Evolutionary conservation across 2,797 vertebrate species (phyloP).

Genomic region (Urophycis tenuis): DNA sequence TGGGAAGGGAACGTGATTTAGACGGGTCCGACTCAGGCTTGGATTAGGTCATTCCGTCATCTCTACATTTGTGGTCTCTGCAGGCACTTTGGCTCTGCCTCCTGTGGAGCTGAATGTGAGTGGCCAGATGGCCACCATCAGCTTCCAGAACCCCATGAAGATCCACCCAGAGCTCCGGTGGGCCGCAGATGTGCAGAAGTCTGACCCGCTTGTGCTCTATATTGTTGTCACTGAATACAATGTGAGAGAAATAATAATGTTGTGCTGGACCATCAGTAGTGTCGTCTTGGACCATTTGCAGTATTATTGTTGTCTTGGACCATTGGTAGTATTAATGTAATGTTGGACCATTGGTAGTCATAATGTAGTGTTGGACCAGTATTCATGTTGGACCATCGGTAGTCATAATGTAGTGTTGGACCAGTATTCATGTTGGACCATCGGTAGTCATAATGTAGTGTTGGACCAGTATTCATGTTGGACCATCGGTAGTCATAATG

Average conservation of each 20-base stretch:
- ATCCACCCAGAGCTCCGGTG: not conserved
- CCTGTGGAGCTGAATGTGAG: not conserved
- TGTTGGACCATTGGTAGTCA: too few species aligned
- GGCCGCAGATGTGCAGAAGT: not conserved
- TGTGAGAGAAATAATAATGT: not conserved
- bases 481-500: not conserved
- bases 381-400: not conserved
- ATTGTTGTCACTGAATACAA: not conserved
- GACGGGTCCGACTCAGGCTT: not conserved
- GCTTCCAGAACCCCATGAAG: not conserved
- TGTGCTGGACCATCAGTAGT: not conserved
- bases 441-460: not conserved
- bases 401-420: not conserved
- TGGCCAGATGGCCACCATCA: not conserved
- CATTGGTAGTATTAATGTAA: not conserved
- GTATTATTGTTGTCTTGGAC: not conserved
- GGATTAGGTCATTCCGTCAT: not conserved
- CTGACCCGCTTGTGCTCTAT: not conserved
- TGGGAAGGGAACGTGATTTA: not conserved
- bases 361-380: too few species aligned
- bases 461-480: not conserved
- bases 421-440: not conserved
- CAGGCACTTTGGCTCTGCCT: not conserved
- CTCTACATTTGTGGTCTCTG: not conserved
- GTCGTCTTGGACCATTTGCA: not conserved